phyloP scores from a whole-genome alignment of 2,797 vertebrate species.

The Sebastes jordani region DNA sequence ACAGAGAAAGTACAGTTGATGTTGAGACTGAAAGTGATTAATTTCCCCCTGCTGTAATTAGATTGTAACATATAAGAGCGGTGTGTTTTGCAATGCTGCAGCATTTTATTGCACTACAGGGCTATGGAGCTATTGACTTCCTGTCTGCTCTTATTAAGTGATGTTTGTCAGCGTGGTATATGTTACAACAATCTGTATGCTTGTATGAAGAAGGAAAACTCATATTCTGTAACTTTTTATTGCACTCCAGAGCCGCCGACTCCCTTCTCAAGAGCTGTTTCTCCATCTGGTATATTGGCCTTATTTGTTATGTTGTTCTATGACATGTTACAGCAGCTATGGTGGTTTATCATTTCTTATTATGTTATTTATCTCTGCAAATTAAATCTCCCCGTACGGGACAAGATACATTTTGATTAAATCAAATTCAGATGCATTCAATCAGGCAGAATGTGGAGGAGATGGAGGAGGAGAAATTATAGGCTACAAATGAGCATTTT shows the following conservation, averaged over 20 bases:
- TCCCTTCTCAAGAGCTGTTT: conserved; percentile 10
- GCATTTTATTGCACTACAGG: conserved; percentile 34
- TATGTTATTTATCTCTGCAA: conserved; percentile 29
- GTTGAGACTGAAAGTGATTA: neutral
- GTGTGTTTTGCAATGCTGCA: conserved; percentile 3
- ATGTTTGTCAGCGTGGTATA: conserved; percentile 25
- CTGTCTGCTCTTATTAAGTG: conserved; percentile 44
- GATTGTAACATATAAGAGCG: neutral
- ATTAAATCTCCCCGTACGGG: neutral
- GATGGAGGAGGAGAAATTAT: neutral
- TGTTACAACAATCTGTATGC: conserved; percentile 5
- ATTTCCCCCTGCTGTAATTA: conserved; percentile 30
- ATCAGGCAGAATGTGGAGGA: neutral
- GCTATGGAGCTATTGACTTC: conserved; percentile 33
- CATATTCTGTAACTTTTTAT: conserved; percentile 28
- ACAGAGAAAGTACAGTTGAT: neutral
- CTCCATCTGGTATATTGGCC: neutral
- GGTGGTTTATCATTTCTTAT: conserved; percentile 9
- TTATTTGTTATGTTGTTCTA: conserved; percentile 1
- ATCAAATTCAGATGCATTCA: conserved; percentile 30
- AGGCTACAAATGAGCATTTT: neutral
- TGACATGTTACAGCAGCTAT: neutral
- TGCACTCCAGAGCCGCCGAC: neutral
- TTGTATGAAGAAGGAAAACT: conserved; percentile 12
- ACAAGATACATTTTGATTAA: conserved; percentile 3